Evolutionary conservation across 2,888 invertebrate genomes (phyloP), one percentile per base, ranked within the genome.

Genomic region (Dicyrtomina minuta): DNA sequence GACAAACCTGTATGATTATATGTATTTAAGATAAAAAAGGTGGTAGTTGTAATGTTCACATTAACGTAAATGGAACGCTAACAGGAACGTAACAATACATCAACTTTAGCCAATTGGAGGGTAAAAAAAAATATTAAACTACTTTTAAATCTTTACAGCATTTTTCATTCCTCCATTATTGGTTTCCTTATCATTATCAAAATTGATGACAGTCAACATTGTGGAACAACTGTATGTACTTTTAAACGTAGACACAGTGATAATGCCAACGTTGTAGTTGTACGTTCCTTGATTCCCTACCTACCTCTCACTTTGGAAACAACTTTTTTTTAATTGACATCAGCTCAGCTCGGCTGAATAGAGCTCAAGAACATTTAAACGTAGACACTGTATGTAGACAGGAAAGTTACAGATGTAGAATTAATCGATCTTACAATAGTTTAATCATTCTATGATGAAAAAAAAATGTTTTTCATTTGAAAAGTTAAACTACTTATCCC

Each of bases 351-450:
- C 56, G 13, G n/a, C 13, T 24, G 24, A 15, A n/a, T n/a, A n/a
- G n/a, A n/a, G 3, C 33, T 33, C 8, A 33, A 33, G 33, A 33
- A 33, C 33, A 33, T 33, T 33, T 33, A 5, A 33, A 33, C 20
- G 20, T 24, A 17, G 13, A 13, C 4, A 20, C 4, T 53, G 20
- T 17, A 12, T 27, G 12, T n/a, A 26, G 26, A 2, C 56, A 56
- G 56, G 56, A 56, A 56, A 56, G 26, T n/a, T n/a, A n/a, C n/a
- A n/a, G n/a, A n/a, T n/a, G 56, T 26, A 27, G 10, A 56, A 56
- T 56, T 56, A 56, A 56, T 56, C 56, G 27, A 56, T n/a, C 26
- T 26, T 56, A 22, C 46, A 4, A 46, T 12, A 20, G 12, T 3
- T 53, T 53, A 5, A 33, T 33, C 33, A 33, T n/a, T n/a, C 33